Percentiles rank a stretch among this genome's conserved stretches.
Conservation (phyloP, 2,888 invertebrate genomes). For the Nycteola revayana region DNA sequence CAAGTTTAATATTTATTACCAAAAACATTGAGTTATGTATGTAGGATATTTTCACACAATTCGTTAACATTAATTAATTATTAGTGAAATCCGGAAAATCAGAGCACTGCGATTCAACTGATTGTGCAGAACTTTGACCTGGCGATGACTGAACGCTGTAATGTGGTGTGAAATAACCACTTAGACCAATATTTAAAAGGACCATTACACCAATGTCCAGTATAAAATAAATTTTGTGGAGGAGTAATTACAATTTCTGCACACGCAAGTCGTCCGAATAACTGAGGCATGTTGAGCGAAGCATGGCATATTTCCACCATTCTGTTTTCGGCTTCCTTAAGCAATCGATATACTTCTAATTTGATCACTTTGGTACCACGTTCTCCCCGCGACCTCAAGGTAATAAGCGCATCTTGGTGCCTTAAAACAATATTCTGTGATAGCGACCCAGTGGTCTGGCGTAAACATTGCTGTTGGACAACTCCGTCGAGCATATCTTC, state of each 20-base stretch:
- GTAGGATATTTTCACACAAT: slow-evolving; percentile 5
- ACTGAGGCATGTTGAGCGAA: slow-evolving; percentile 1
- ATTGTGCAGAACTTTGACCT: not conserved
- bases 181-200: slow-evolving; percentile 7
- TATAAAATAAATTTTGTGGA: slow-evolving; percentile 4
- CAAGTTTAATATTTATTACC: slow-evolving; percentile 6
- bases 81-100: slow-evolving; percentile 7
- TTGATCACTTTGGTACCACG: slow-evolving; percentile 11
- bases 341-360: slow-evolving; percentile 8
- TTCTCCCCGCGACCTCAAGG: slow-evolving; percentile 12
- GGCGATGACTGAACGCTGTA: not conserved
- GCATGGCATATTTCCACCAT: slow-evolving; percentile 2
- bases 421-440: slow-evolving; percentile 12
- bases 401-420: slow-evolving; percentile 5
- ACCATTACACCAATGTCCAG: slow-evolving; percentile 6
- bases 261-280: slow-evolving; percentile 6
- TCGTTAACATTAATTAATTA: slow-evolving; percentile 5
- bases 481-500: slow-evolving; percentile 7
- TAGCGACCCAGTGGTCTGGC: slow-evolving; percentile 9
- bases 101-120: slow-evolving; percentile 3
- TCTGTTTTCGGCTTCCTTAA: slow-evolving; percentile 2
- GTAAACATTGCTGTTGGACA: slow-evolving; percentile 11
- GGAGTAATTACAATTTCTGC: slow-evolving; percentile 3
- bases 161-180: slow-evolving; percentile 9
- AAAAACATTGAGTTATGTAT: slow-evolving; percentile 7